These are phyloP conservation scores for Torymus auratus DNA, from an alignment of 2,888 invertebrate species.

Conservation along the genomic window DNA sequence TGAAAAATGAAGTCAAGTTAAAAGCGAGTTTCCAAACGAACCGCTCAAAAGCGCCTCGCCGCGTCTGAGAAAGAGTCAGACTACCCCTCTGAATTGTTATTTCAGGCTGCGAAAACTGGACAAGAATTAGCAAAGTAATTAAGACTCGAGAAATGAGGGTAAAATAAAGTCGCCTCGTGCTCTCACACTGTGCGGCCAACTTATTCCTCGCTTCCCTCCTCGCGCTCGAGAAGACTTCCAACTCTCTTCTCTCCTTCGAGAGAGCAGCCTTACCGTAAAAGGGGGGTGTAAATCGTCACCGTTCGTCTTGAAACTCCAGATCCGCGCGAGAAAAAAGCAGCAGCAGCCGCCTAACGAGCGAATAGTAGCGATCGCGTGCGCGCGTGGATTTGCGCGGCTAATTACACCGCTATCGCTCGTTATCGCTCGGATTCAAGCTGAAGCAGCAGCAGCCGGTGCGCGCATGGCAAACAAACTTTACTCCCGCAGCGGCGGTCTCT, in stretches of 20 bases:
- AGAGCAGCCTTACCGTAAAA: slow-evolving; percentile 9
- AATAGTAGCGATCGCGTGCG: not conserved
- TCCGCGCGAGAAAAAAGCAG: slow-evolving; percentile 35
- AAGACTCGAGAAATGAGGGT: slow-evolving; percentile 72
- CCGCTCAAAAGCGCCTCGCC: not conserved
- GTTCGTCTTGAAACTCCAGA: not conserved
- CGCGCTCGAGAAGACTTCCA: slow-evolving; percentile 22
- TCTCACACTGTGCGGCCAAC: slow-evolving; percentile 66
- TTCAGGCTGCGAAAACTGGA: slow-evolving; percentile 68
- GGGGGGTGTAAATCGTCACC: slow-evolving; percentile 14
- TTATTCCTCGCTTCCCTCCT: slow-evolving; percentile 62
- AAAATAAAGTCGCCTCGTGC: slow-evolving; percentile 68
- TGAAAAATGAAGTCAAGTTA: not conserved
- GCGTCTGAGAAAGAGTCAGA: not conserved
- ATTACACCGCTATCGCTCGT: slow-evolving; percentile 50
- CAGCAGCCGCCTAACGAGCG: slow-evolving; percentile 30
- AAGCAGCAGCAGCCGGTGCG: not conserved
- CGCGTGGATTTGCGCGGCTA: slow-evolving; percentile 33
- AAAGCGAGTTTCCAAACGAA: not conserved
- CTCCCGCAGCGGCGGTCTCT: not conserved
- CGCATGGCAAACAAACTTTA: slow-evolving; percentile 31
- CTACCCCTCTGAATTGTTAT: slow-evolving; percentile 70
- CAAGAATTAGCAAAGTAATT: slow-evolving; percentile 75
- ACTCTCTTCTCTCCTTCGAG: not conserved
- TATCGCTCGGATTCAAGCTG: slow-evolving; percentile 41